Evolutionary conservation across 1,140 invertebrate genomes (phyloP).

Genomic region (Dysdera silvatica): DNA sequence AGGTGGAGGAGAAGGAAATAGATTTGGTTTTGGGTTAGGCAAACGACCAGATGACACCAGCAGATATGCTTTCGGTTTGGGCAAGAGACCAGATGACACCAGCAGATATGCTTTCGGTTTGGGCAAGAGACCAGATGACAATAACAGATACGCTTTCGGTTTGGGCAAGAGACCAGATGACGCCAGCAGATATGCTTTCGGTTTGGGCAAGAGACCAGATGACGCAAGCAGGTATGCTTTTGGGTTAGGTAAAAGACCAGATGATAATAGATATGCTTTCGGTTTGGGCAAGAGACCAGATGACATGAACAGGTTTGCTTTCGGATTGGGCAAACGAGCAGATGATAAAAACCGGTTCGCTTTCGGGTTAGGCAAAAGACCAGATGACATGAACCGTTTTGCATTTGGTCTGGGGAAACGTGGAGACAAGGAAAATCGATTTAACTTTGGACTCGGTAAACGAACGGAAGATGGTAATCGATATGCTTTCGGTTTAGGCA

Average conservation of each 20-base stretch:
- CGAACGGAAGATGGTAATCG: background rate
- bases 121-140: constrained; percentile 18
- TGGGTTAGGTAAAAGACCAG: constrained; percentile 24
- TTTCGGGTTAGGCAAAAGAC: constrained; percentile 15
- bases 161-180: constrained; percentile 8
- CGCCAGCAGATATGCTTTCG: constrained; percentile 13
- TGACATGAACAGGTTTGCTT: constrained; percentile 5
- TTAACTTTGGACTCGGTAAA: constrained; percentile 25
- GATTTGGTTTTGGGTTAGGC: constrained; percentile 1
- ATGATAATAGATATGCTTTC: constrained; percentile 22
- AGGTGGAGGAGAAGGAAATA: constrained; percentile 3
- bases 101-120: constrained; percentile 31
- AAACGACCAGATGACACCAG: constrained; percentile 11
- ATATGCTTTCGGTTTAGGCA: constrained; percentile 26
- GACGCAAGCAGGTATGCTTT: constrained; percentile 26
- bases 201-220: constrained; percentile 17
- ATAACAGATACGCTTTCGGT: constrained; percentile 23
- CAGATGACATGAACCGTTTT: constrained; percentile 4
- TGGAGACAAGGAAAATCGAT: constrained; percentile 10
- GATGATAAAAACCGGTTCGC: constrained; percentile 3
- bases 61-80: constrained; percentile 30
- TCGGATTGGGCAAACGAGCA: constrained; percentile 25
- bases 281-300: constrained; percentile 25
- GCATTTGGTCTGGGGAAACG: constrained; percentile 13
- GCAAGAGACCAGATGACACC: constrained; percentile 11